These are phyloP conservation scores for Mus spicilegus DNA, from an alignment of 2,113 vertebrate genomes.

Conservation along the genomic window DNA sequence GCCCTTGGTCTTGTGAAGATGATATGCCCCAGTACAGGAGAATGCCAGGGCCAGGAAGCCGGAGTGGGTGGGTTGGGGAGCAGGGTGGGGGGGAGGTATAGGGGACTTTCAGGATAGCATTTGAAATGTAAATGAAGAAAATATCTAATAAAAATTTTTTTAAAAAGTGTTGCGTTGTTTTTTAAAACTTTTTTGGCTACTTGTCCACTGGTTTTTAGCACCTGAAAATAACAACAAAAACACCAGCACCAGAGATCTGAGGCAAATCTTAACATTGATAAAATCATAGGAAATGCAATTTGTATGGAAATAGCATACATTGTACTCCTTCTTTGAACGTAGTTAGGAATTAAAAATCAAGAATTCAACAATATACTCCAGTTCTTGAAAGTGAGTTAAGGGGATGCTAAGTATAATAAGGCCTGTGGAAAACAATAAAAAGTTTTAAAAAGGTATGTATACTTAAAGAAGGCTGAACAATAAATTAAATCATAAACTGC, in stretches of 20 bases:
- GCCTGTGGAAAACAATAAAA: not conserved
- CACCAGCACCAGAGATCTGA: not conserved
- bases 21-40: no score
- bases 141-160: no score
- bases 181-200: conserved; percentile 35
- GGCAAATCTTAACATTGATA: conserved; percentile 29
- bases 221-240: conserved; percentile 19
- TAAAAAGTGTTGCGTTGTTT: not conserved
- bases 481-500: conserved; percentile 1
- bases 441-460: not conserved
- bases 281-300: not conserved
- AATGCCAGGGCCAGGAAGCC: no score
- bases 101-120: no score
- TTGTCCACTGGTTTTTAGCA: not conserved
- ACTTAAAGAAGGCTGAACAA: conserved; percentile 34
- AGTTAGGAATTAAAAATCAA: conserved; percentile 20
- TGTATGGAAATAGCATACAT: not conserved
- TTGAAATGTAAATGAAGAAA: no score
- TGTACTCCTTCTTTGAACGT: not conserved
- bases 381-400: not conserved
- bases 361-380: not conserved
- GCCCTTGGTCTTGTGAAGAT: no score
- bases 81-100: no score
- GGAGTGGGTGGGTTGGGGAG: no score
- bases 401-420: not conserved